A percentile compares a stretch with the other conserved stretches of the same genome.
Conservation (phyloP, 1,140 invertebrate genomes). For the Brachionus koreanus region DNA sequence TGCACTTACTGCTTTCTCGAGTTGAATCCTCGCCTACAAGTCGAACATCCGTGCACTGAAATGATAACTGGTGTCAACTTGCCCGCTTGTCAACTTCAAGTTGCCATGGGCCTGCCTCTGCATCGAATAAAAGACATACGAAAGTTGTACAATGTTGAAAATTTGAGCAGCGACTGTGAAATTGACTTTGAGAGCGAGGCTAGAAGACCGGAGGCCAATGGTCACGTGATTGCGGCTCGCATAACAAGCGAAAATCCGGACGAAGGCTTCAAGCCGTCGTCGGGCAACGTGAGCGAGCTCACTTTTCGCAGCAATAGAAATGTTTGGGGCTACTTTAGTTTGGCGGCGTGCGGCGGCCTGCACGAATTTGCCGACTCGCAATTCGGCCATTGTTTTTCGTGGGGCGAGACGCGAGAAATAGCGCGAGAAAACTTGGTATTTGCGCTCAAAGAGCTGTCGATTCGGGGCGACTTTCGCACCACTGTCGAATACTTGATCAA, state of each 20-base stretch:
- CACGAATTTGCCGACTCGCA: conserved; percentile 99
- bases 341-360: conserved; percentile 89
- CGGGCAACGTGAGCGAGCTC: conserved; percentile 92
- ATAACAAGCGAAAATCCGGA: conserved; percentile 99
- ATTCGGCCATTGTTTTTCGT: conserved; percentile 99
- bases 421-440: conserved; percentile 80
- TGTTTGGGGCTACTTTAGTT: conserved; percentile 99
- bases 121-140: conserved; percentile 94
- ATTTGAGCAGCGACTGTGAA: conserved; percentile 64
- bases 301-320: conserved; percentile 98
- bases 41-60: conserved; percentile 99
- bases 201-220: conserved; percentile 82
- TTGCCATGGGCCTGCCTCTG: conserved; percentile 95
- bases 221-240: conserved; percentile 95
- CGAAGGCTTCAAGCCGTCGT: conserved; percentile 95
- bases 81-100: conserved; percentile 90
- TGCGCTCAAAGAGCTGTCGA: conserved; percentile 92
- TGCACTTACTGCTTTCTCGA: conserved; percentile 93
- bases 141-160: conserved; percentile 83
- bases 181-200: conserved; percentile 85
- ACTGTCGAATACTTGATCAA: conserved; percentile 99
- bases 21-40: conserved; percentile 91
- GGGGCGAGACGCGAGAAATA: conserved; percentile 96
- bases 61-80: conserved; percentile 98
- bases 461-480: conserved; percentile 94